Evolutionary conservation across 2,113 vertebrate species (phyloP), one percentile per base, ranked within the genome.

Genomic region (Centrocercus urophasianus): DNA sequence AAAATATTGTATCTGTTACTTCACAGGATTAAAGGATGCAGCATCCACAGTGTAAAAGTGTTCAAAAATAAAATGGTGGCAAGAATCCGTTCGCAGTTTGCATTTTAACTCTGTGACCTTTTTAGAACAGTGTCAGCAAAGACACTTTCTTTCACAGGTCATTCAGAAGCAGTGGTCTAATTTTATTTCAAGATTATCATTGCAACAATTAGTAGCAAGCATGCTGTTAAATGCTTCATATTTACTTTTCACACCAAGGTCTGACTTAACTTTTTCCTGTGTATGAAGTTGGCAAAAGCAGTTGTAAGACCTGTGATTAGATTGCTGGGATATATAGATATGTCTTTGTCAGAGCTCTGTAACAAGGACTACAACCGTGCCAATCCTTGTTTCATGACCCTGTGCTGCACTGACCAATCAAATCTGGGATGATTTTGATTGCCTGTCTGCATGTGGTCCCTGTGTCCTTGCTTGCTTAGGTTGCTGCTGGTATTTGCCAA

Each of bases 21-120:
- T 93, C 86, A 10, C 65, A 92, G 76, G 91, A 63, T 80, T 88
- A 59, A 93, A 87, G 87, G 95, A 94, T 95, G 89, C 92, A 95
- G 83, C 93, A 95, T 97, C 87, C 15, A 3, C 80, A 59, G 76
- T 90, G 74, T 89, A 56, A 85, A 90, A 40, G 25, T 77, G 67
- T 97, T 96, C 93, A 97, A 96, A 97, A 97, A 96, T 95, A 95
- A 92, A 94, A 96, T 95, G 96, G 95, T 95, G 96, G 90, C 90
- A 85, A 93, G 45, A 89, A 57, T 12, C 27, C 56, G 30, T 82
- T 84, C 0, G 1, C 15, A 8, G 85, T 88, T 73, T 72, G 48
- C 73, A 7, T 77, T 94, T 56, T 84, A 72, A 75, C 86, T 75
- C 85, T 75, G 73, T 79, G 85, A 59, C 74, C 25, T 17, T 47